Percentiles rank a stretch among this genome's conserved stretches.
Conservation (phyloP, 2,113 vertebrate species). For the Pristiophorus japonicus region DNA sequence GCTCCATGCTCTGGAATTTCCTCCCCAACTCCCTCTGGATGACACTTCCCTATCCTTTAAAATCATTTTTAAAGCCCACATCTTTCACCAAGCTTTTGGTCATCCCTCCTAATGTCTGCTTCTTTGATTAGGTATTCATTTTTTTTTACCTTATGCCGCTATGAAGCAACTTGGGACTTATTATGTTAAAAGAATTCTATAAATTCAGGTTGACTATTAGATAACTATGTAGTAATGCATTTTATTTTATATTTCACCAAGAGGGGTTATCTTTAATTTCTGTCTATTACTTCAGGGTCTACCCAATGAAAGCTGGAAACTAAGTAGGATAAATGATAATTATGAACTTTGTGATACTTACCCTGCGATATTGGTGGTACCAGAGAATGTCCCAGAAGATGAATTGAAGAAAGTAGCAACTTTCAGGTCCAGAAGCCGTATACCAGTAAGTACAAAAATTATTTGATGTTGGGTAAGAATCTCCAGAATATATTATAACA, state of each 20-base stretch:
- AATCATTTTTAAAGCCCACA: background rate
- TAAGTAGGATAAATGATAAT: conserved; percentile 84
- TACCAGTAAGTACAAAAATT: conserved; percentile 71
- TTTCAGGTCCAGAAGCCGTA: conserved; percentile 81
- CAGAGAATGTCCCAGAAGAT: conserved; percentile 85
- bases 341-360: conserved; percentile 92
- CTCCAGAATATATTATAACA: background rate
- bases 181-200: background rate
- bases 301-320: conserved; percentile 94
- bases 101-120: background rate
- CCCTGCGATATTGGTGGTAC: conserved; percentile 77
- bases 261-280: background rate
- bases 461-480: background rate
- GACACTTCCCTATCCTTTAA: background rate
- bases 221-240: background rate
- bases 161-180: background rate
- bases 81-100: background rate
- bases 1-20: background rate
- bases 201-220: background rate
- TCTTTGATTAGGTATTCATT: background rate
- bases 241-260: background rate
- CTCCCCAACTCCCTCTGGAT: background rate
- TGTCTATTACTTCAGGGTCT: conserved; percentile 66
- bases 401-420: conserved; percentile 78
- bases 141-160: background rate